A percentile compares a stretch with the other conserved stretches of the same genome.
phyloP scores from a whole-genome alignment of 2,888 invertebrate species.

The Cantharis nigra region DNA sequence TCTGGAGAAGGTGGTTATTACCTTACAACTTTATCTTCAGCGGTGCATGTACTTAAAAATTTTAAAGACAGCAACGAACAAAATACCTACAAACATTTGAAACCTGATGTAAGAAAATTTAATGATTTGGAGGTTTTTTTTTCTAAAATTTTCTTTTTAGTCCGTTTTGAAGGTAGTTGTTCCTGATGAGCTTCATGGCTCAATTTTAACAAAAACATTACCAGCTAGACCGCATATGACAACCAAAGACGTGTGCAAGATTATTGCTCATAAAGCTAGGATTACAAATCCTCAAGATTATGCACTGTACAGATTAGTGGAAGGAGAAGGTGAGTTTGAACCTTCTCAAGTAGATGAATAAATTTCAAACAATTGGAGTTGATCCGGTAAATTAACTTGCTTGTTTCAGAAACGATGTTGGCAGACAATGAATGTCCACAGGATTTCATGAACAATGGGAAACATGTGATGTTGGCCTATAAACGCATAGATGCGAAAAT shows the following conservation, averaged over 20 bases:
- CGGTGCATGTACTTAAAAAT: conserved; percentile 85
- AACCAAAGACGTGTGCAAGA: conserved; percentile 89
- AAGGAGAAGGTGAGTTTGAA: conserved; percentile 78
- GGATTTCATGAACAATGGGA: conserved; percentile 77
- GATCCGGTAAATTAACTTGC: too few species aligned
- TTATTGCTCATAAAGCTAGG: conserved; percentile 92
- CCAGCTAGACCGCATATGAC: conserved; percentile 94
- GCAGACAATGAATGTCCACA: conserved; percentile 90
- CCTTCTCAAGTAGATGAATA: too few species aligned
- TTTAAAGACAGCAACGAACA: conserved; percentile 53
- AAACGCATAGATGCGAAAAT: conserved; percentile 96
- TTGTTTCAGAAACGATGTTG: conserved; percentile 79
- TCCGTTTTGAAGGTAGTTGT: conserved; percentile 88
- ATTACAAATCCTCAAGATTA: conserved; percentile 97
- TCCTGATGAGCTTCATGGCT: conserved; percentile 92
- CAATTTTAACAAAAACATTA: conserved; percentile 87
- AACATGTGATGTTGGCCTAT: conserved; percentile 91
- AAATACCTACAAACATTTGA: conserved; percentile 47
- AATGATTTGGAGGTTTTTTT: conserved; percentile 4
- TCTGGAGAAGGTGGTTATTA: conserved; percentile 96
- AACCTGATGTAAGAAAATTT: conserved; percentile 51
- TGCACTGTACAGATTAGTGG: conserved; percentile 85
- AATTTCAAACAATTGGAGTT: background rate
- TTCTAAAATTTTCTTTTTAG: conserved; percentile 41
- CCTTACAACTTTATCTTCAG: conserved; percentile 90